Conservation (phyloP, 1,140 invertebrate species). For the Drosophila miranda region DNA sequence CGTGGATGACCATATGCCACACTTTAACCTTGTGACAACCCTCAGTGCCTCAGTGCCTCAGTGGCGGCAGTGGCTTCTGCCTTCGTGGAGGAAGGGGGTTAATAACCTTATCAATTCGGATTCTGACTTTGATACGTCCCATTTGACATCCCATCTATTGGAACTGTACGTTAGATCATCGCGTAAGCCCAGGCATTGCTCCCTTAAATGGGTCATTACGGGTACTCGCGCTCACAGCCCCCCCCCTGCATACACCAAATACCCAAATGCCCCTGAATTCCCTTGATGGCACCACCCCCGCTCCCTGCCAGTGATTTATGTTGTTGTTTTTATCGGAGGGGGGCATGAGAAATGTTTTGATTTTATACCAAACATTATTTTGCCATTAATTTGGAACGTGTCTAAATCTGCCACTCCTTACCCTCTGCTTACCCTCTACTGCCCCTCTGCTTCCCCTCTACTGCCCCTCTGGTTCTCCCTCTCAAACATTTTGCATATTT, state of each 20-base stretch:
- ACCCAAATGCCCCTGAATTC: too few species aligned
- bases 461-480: not conserved
- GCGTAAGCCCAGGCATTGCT: not conserved
- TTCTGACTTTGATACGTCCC: slow-evolving; percentile 30
- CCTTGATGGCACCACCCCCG: not conserved
- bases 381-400: slow-evolving; percentile 51
- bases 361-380: slow-evolving; percentile 48
- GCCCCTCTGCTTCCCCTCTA: too few species aligned
- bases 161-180: not conserved
- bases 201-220: slow-evolving; percentile 19
- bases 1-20: slow-evolving; percentile 24
- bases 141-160: not conserved
- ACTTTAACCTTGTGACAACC: slow-evolving; percentile 44
- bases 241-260: not conserved
- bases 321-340: not conserved
- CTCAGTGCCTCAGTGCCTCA: not conserved
- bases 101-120: slow-evolving; percentile 65
- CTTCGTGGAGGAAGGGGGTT: slow-evolving; percentile 30
- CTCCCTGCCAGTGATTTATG: slow-evolving; percentile 35
- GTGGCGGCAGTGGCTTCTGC: too few species aligned
- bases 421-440: not conserved
- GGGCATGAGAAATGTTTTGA: slow-evolving; percentile 40
- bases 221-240: not conserved
- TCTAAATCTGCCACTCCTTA: slow-evolving; percentile 2
- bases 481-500: slow-evolving; percentile 39